Conservation (phyloP, 2,888 invertebrate genomes). For the Harmothoe impar region DNA sequence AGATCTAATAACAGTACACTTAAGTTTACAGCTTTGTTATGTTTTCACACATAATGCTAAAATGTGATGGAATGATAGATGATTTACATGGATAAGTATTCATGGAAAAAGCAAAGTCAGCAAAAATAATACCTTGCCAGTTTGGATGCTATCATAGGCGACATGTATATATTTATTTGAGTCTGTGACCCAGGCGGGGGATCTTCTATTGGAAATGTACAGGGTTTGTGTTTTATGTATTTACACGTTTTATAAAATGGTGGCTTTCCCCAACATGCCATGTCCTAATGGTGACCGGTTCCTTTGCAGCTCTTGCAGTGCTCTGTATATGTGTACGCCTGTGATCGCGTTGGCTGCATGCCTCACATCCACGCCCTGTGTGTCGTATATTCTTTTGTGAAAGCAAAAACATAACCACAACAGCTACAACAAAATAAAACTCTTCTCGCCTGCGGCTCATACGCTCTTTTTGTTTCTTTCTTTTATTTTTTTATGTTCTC, state of each 20-base stretch:
- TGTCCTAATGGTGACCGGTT: constrained; percentile 11
- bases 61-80: too few relatives aligned
- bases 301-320: constrained; percentile 24
- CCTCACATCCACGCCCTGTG: not conserved
- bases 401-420: constrained; percentile 24
- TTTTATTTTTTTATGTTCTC: not conserved
- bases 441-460: constrained; percentile 41
- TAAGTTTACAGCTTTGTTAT: too few relatives aligned
- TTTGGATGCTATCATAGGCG: too few relatives aligned
- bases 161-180: not conserved
- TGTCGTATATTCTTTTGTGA: not conserved
- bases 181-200: not conserved
- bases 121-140: too few relatives aligned
- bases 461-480: constrained; percentile 24
- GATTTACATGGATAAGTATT: not conserved
- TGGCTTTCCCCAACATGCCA: not conserved
- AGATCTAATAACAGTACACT: constrained; percentile 1
- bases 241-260: too few relatives aligned
- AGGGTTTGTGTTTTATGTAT: too few relatives aligned
- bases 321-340: constrained; percentile 5
- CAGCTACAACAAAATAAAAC: not conserved
- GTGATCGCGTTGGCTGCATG: not conserved
- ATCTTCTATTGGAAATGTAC: not conserved
- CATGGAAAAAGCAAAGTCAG: not conserved
- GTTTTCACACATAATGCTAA: too few relatives aligned